A percentile compares a stretch with the other conserved stretches of the same genome.
These are phyloP conservation scores for Palythoa heliodiscus DNA, from an alignment of 92 coral and sea anemone species.

Conservation along the genomic window DNA sequence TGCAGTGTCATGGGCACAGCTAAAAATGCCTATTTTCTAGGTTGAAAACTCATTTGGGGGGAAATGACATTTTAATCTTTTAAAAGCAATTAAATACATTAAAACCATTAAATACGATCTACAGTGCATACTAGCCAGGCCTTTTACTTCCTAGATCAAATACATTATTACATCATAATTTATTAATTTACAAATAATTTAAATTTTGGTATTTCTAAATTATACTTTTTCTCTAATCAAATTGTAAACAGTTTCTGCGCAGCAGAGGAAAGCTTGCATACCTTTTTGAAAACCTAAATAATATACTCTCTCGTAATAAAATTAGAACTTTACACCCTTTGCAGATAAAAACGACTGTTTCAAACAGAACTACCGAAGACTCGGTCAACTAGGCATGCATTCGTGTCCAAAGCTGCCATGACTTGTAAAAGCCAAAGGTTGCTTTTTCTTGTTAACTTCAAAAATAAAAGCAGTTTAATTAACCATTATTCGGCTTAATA, in stretches of 20 bases:
- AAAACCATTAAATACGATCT: too few species aligned
- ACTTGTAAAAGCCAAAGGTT: not conserved
- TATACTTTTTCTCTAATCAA: not conserved
- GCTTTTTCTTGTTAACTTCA: not conserved
- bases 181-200: slow-evolving; percentile 11
- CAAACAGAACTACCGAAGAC: not conserved
- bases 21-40: too few species aligned
- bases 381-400: not conserved
- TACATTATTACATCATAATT: not conserved
- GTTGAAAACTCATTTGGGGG: not conserved
- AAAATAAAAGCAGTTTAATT: too few species aligned
- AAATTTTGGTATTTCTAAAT: not conserved
- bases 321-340: not conserved
- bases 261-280: not conserved
- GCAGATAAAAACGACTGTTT: not conserved
- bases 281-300: not conserved
- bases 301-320: not conserved
- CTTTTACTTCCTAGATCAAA: slow-evolving; percentile 6
- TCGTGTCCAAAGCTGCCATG: not conserved
- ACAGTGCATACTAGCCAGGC: too few species aligned
- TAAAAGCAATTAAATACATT: not conserved
- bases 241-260: not conserved
- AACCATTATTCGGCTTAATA: too few species aligned
- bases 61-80: too few species aligned
- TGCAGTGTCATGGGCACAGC: too few species aligned